Evolutionary conservation across 2,888 invertebrate species (phyloP).

Genomic region (Sinhomidia bicolor): DNA sequence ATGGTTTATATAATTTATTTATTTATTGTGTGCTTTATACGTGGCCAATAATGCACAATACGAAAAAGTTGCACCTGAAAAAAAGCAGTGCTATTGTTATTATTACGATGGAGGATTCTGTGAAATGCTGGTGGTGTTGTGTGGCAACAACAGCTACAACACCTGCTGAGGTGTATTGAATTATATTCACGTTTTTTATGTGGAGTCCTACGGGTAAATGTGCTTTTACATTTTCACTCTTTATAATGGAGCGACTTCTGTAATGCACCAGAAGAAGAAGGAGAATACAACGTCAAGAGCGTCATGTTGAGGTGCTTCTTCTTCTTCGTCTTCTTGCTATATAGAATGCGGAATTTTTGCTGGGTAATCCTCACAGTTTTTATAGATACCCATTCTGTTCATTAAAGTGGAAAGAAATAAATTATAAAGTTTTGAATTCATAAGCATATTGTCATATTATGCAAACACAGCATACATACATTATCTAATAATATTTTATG

Average conservation of each 20-base stretch:
- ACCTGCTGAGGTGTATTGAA: conserved; percentile 69
- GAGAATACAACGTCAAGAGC: not conserved
- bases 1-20: too few relatives aligned
- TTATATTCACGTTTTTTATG: conserved; percentile 57
- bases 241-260: conserved; percentile 49
- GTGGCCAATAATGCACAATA: not conserved
- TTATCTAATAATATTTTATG: too few relatives aligned
- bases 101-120: not conserved
- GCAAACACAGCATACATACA: not conserved
- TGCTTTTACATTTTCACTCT: conserved; percentile 62
- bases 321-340: not conserved
- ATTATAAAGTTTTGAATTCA: not conserved
- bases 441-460: not conserved
- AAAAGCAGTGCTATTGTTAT: too few relatives aligned
- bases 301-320: not conserved
- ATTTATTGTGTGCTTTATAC: not conserved
- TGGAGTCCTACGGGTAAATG: conserved; percentile 64
- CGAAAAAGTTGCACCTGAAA: not conserved
- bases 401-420: not conserved
- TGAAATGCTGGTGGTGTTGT: not conserved
- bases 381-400: not conserved
- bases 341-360: not conserved
- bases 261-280: conserved; percentile 17
- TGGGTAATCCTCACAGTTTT: not conserved
- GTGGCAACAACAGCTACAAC: conserved; percentile 47